phyloP scores from a whole-genome alignment of 2,888 invertebrate genomes.

The Rhopalosiphum nymphaeae region DNA sequence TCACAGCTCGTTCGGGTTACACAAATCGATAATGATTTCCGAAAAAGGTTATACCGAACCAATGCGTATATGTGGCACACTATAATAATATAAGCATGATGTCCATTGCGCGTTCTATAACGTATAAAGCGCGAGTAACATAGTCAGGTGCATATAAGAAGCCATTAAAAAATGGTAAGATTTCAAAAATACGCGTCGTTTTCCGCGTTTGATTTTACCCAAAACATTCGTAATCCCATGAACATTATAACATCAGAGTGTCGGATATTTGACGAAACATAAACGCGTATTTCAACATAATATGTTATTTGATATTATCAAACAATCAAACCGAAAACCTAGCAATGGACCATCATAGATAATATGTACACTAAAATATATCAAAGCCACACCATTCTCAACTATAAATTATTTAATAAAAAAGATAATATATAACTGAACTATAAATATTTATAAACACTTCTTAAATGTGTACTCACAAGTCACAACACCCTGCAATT shows the following conservation, averaged over 20 bases:
- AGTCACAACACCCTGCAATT: too few relatives aligned
- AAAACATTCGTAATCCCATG: not conserved
- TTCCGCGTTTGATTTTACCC: not conserved
- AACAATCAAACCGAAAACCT: not conserved
- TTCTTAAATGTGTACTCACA: not conserved
- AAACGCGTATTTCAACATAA: not conserved
- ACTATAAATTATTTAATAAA: not conserved
- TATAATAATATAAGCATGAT: not conserved
- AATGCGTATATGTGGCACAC: not conserved
- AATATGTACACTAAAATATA: not conserved
- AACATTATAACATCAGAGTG: too few relatives aligned
- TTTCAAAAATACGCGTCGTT: not conserved
- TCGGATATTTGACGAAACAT: not conserved
- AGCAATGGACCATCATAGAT: not conserved
- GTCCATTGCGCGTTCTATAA: not conserved
- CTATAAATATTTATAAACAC: not conserved
- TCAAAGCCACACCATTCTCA: not conserved
- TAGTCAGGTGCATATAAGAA: not conserved
- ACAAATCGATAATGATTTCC: slow-evolving; percentile 9
- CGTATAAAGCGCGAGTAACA: not conserved
- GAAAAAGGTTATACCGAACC: not conserved
- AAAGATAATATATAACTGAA: not conserved
- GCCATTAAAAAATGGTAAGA: not conserved
- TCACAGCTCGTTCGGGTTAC: not conserved
- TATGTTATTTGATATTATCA: too few relatives aligned